Evolutionary conservation across 1,140 invertebrate genomes (phyloP).

Genomic region (Euglossa dilemma): DNA sequence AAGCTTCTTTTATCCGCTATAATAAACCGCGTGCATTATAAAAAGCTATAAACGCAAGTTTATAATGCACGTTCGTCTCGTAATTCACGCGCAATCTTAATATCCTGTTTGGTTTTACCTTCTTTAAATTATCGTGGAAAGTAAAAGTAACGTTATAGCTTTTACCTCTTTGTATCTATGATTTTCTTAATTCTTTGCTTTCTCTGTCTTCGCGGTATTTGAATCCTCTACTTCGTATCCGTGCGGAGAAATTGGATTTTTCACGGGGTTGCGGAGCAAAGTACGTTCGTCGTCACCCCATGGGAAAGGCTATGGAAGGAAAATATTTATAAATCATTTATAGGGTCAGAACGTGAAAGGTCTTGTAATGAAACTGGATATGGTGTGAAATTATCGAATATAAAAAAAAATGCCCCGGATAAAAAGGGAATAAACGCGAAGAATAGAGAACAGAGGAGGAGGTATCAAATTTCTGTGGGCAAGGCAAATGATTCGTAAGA

Average conservation of each 20-base stretch:
- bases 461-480: constrained; percentile 23
- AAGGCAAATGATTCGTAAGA: constrained; percentile 34
- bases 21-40: not conserved
- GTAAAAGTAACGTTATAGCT: not conserved
- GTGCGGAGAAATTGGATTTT: constrained; percentile 83
- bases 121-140: not conserved
- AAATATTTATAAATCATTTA: constrained; percentile 42
- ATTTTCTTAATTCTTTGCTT: constrained; percentile 21
- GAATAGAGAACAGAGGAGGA: not conserved
- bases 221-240: constrained; percentile 83
- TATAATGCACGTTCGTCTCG: not conserved
- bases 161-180: not conserved
- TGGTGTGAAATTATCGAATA: not conserved
- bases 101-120: not conserved
- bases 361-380: not conserved
- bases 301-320: constrained; percentile 83
- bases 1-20: not conserved
- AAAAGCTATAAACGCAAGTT: not conserved
- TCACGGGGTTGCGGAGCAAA: constrained; percentile 84
- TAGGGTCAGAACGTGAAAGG: not conserved
- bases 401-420: not conserved
- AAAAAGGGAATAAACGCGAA: not conserved
- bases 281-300: constrained; percentile 86
- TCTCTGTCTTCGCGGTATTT: constrained; percentile 20
- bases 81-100: not conserved